A percentile compares a stretch with the other conserved stretches of the same genome.
phyloP scores from a whole-genome alignment of 1,140 invertebrate species.

The Tenebrio molitor region DNA sequence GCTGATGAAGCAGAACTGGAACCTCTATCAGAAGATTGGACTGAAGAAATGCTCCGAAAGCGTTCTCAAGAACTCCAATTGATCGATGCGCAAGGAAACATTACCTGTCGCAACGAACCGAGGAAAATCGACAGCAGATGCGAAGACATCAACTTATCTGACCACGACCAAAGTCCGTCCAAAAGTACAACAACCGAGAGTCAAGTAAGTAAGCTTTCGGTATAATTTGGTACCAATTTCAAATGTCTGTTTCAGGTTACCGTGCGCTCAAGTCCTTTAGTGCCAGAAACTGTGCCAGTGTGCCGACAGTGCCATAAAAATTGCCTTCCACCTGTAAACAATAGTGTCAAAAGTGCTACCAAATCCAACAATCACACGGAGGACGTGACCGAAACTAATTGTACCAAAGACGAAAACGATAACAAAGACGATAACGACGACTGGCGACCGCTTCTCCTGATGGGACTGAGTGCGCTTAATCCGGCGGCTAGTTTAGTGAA shows the following conservation, averaged over 20 bases:
- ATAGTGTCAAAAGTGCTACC: slow-evolving; percentile 52
- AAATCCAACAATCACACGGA: slow-evolving; percentile 1
- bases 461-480: slow-evolving; percentile 75
- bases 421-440: slow-evolving; percentile 66
- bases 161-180: slow-evolving; percentile 75
- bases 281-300: slow-evolving; percentile 74
- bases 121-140: slow-evolving; percentile 63
- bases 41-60: slow-evolving; percentile 76
- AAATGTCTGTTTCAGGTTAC: slow-evolving; percentile 70
- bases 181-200: slow-evolving; percentile 80
- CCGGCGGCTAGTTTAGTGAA: slow-evolving; percentile 75
- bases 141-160: slow-evolving; percentile 66
- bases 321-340: slow-evolving; percentile 69
- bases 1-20: slow-evolving; percentile 68
- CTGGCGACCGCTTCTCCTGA: slow-evolving; percentile 74
- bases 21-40: slow-evolving; percentile 78
- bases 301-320: slow-evolving; percentile 82
- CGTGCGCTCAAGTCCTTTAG: slow-evolving; percentile 76
- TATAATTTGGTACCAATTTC: background rate
- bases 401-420: slow-evolving; percentile 37
- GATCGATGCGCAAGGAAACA: slow-evolving; percentile 66
- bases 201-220: slow-evolving; percentile 69
- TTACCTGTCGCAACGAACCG: slow-evolving; percentile 64
- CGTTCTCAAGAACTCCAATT: slow-evolving; percentile 76
- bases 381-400: background rate